Base-by-base conservation (phyloP, 1,140 invertebrate species). In the Venturia canescens region DNA sequence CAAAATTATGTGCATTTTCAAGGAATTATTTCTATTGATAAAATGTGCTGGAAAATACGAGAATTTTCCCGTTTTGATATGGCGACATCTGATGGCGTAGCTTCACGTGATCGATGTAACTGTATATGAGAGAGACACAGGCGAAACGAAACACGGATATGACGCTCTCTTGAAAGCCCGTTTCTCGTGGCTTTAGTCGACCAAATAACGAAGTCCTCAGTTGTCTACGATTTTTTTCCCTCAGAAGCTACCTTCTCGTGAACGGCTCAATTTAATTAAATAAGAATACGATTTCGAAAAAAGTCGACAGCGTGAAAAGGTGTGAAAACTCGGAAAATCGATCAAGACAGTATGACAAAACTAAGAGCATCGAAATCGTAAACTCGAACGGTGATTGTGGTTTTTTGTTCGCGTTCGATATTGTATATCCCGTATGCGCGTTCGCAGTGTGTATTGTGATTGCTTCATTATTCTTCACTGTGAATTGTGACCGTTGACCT, bases 211-310 rank as follows among this genome's bases (percentile, higher is more conserved):
- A 57, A 57, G 53, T 57, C 21, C 53, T 57, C 53, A 18, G 53
- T 57, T 18, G 53, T 57, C 53, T 16, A 57, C 53, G 53, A 67
- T 23, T 67, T 67, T 67, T 66, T 67, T 67, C 29, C 26, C 26
- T 27, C 63, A 67, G 4, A 31, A 67, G 21, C 26, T 57, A 7
- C 21, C 53, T 18, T 57, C 6, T 3, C 4, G 21, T 23, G 5
- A n/a, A 4, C 53, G 53, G 1, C 16, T 23, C 3, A 66, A 7
- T 57, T 66, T 27, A 5, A 26, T 66, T 66, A 11, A 3, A 15
- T 15, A 66, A 15, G 1, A 23, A 23, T 66, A 11, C 23, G 13
- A 23, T 27, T 26, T 23, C 9, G 23, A 29, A 2, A 66, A 27
- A 21, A 26, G 60, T 27, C 13, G 6, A 27, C 7, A 9, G 23